Evolutionary conservation across 2,888 invertebrate genomes (phyloP).

Genomic region (Eutolmus rufibarbis): DNA sequence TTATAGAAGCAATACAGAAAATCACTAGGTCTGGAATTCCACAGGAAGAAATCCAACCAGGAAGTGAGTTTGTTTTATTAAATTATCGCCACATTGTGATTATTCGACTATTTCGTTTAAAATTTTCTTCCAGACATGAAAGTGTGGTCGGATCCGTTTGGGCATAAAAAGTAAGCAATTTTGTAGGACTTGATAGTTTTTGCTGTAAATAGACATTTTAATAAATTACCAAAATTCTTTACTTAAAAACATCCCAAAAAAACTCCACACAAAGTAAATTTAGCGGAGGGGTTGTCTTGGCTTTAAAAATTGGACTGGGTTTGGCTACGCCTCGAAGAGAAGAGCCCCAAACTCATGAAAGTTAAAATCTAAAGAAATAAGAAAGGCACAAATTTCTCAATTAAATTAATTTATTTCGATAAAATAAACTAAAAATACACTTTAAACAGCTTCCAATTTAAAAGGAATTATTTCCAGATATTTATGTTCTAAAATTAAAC

Average conservation of each 20-base stretch:
- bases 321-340: too few relatives aligned
- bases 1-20: slow-evolving; percentile 64
- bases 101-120: slow-evolving; percentile 15
- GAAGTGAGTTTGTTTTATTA: slow-evolving; percentile 61
- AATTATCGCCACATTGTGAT: not conserved
- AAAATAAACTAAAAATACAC: not conserved
- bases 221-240: not conserved
- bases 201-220: not conserved
- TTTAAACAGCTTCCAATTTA: not conserved
- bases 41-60: slow-evolving; percentile 68
- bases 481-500: not conserved
- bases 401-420: not conserved
- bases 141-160: slow-evolving; percentile 67
- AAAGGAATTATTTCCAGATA: not conserved
- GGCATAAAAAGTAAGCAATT: slow-evolving; percentile 56
- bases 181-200: not conserved
- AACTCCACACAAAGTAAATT: too few relatives aligned
- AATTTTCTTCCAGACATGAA: slow-evolving; percentile 64
- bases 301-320: too few relatives aligned
- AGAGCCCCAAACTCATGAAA: too few relatives aligned
- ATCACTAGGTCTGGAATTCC: slow-evolving; percentile 63
- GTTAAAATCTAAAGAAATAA: not conserved
- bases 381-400: not conserved
- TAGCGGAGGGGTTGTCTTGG: too few relatives aligned
- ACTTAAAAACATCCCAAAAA: too few relatives aligned